Evolutionary conservation across 2,888 invertebrate genomes (phyloP).

Genomic region (Phortica okadai): DNA sequence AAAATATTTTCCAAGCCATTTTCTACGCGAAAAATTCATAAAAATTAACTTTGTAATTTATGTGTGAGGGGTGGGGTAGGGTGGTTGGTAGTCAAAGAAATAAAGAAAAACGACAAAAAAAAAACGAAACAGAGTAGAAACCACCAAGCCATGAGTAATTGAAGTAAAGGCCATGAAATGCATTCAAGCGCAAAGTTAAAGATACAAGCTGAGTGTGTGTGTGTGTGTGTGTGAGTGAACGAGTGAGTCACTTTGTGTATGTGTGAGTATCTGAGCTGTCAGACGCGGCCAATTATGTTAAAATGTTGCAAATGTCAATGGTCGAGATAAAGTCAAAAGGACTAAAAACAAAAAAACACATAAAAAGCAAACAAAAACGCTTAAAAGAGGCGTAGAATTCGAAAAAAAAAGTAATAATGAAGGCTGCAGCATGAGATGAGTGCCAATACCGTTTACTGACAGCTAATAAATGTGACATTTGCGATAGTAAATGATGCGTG

Average conservation of each 20-base stretch:
- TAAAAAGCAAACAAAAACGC: constrained; percentile 42
- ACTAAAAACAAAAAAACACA: constrained; percentile 12
- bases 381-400: not conserved
- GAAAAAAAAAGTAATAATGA: constrained; percentile 40
- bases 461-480: constrained; percentile 67
- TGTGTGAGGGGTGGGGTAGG: not conserved
- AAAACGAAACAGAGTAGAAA: not conserved
- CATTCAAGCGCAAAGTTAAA: constrained; percentile 70
- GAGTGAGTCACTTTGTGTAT: too few species aligned
- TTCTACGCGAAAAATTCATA: constrained; percentile 55
- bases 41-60: constrained; percentile 21
- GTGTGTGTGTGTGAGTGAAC: constrained; percentile 48
- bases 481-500: constrained; percentile 38
- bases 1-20: constrained; percentile 72
- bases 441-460: constrained; percentile 69
- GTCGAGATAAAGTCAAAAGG: constrained; percentile 11
- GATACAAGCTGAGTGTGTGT: constrained; percentile 61
- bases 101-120: not conserved
- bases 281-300: constrained; percentile 70
- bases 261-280: constrained; percentile 55
- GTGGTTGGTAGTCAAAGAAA: not conserved
- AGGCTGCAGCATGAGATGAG: constrained; percentile 45
- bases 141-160: constrained; percentile 2
- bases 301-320: constrained; percentile 58
- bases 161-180: constrained; percentile 41